A percentile compares a stretch with the other conserved stretches of the same genome.
These are phyloP conservation scores for Parotia lawesii DNA, from an alignment of 2,113 vertebrate genomes.

Conservation along the genomic window DNA sequence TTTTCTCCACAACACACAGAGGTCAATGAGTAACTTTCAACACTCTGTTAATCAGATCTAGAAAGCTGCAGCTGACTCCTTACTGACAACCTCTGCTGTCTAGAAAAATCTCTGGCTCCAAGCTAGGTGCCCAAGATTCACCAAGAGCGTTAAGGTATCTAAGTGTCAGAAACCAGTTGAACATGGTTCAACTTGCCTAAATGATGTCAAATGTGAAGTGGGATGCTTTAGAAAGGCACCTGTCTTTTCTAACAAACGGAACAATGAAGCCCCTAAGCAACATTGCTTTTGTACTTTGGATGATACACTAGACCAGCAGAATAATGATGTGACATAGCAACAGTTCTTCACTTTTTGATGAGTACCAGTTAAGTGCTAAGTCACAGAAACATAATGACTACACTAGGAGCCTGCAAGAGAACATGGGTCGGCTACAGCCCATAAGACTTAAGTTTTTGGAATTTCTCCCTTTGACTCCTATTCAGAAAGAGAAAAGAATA, in stretches of 20 bases:
- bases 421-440: neutral
- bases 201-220: neutral
- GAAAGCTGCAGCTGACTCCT: neutral
- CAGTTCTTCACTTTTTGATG: neutral
- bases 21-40: neutral
- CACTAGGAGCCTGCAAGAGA: neutral
- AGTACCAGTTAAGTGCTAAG: neutral
- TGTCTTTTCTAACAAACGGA: neutral
- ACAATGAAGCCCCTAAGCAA: neutral
- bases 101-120: neutral
- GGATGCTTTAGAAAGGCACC: neutral
- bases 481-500: neutral
- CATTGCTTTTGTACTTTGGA: neutral
- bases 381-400: neutral
- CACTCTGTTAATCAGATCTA: neutral
- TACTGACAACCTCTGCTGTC: neutral
- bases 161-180: neutral
- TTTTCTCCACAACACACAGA: constrained; percentile 7
- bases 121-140: neutral
- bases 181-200: neutral
- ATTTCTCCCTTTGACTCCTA: neutral
- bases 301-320: neutral
- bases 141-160: neutral
- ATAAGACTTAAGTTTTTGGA: neutral
- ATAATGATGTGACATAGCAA: neutral